Evolutionary conservation across 2,888 invertebrate species (phyloP).

Genomic region (Troides aeacus): DNA sequence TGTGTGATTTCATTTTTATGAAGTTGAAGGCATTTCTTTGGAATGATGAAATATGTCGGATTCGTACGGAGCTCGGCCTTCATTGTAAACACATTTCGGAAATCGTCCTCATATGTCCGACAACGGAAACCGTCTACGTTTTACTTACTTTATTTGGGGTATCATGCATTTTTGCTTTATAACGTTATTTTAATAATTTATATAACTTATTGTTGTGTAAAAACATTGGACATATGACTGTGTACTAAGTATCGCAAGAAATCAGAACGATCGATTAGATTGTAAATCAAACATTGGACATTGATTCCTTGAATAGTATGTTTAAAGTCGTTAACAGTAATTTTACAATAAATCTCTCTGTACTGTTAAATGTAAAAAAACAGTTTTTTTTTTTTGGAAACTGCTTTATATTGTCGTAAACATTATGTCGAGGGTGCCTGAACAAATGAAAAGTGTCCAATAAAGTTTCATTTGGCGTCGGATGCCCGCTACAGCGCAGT

Average conservation of each 20-base stretch:
- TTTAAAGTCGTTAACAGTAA: too few species aligned
- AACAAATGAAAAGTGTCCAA: slow-evolving; percentile 71
- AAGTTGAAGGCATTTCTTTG: slow-evolving; percentile 63
- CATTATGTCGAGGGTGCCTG: slow-evolving; percentile 35
- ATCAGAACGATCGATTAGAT: too few species aligned
- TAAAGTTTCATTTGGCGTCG: slow-evolving; percentile 74
- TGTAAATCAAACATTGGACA: too few species aligned
- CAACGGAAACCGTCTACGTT: slow-evolving; percentile 61
- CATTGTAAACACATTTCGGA: slow-evolving; percentile 78
- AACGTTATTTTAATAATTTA: not conserved
- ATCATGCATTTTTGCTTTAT: slow-evolving; percentile 50
- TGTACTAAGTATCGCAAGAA: too few species aligned
- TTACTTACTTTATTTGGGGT: slow-evolving; percentile 59
- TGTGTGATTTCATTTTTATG: slow-evolving; percentile 58
- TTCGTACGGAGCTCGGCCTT: slow-evolving; percentile 54
- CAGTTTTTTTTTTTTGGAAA: not conserved
- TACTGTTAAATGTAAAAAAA: not conserved
- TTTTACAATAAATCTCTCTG: not conserved
- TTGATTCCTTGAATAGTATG: too few species aligned
- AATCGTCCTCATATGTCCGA: slow-evolving; percentile 62
- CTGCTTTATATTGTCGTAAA: slow-evolving; percentile 1
- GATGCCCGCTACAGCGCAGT: slow-evolving; percentile 47
- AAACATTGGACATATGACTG: too few species aligned
- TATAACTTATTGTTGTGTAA: too few species aligned
- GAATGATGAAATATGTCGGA: slow-evolving; percentile 75